Evolutionary conservation across 2,888 invertebrate genomes (phyloP).

Genomic region (Spodoptera exigua): DNA sequence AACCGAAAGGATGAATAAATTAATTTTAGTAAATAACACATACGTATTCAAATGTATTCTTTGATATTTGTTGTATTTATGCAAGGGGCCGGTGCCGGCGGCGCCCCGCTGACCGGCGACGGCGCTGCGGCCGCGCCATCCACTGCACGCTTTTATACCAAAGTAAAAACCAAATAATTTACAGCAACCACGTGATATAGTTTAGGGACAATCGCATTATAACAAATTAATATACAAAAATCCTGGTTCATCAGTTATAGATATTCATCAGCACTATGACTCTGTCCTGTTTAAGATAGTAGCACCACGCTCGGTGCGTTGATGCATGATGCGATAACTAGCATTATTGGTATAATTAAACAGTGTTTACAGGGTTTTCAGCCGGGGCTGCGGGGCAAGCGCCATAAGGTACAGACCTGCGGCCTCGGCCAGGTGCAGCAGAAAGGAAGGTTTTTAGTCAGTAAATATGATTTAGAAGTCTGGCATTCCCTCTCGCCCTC

Average conservation of each 20-base stretch:
- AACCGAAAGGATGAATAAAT: conserved; percentile 51
- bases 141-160: conserved; percentile 77
- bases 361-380: too few species aligned
- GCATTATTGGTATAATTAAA: too few species aligned
- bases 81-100: conserved; percentile 70
- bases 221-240: conserved; percentile 70
- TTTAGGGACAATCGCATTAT: conserved; percentile 71
- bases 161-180: conserved; percentile 82
- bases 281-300: too few species aligned
- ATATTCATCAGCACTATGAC: too few species aligned
- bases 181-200: conserved; percentile 71
- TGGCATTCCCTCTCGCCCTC: too few species aligned
- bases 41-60: conserved; percentile 70
- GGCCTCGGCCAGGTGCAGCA: too few species aligned
- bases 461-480: too few species aligned
- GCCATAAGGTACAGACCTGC: too few species aligned
- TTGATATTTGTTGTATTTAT: conserved; percentile 80
- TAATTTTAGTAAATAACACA: conserved; percentile 67
- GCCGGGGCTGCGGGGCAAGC: too few species aligned
- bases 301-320: too few species aligned
- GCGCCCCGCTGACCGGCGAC: conserved; percentile 72
- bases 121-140: conserved; percentile 69
- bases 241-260: neutral
- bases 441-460: too few species aligned
- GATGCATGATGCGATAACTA: too few species aligned